Percentiles rank a stretch among this genome's conserved stretches.
Evolutionary conservation across 2,888 invertebrate species (phyloP).

Genomic region (Nowickia ferox): DNA sequence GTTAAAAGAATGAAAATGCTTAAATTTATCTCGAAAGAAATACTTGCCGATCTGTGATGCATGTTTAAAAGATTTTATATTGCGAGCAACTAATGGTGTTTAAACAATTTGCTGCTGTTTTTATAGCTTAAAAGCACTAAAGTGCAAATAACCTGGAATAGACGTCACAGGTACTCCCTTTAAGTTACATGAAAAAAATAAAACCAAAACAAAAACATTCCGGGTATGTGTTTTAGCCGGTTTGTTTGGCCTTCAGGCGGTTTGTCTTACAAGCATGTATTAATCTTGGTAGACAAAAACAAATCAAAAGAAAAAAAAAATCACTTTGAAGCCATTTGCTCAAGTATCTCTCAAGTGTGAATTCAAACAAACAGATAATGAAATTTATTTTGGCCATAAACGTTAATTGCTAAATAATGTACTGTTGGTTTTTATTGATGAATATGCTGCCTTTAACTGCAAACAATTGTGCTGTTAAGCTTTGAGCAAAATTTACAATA

Average conservation of each 20-base stretch:
- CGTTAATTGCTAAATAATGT: slow-evolving; percentile 48
- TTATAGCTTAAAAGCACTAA: slow-evolving; percentile 31
- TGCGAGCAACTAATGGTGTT: slow-evolving; percentile 55
- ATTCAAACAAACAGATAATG: neutral
- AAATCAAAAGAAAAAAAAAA: no score
- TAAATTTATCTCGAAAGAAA: neutral
- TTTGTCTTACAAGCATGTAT: slow-evolving; percentile 16
- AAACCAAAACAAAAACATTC: slow-evolving; percentile 9
- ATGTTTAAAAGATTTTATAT: slow-evolving; percentile 37
- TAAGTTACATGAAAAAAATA: neutral
- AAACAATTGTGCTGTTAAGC: neutral
- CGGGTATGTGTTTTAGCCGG: slow-evolving; percentile 27
- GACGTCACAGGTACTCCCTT: slow-evolving; percentile 21
- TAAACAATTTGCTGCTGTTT: slow-evolving; percentile 16
- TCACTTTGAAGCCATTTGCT: neutral
- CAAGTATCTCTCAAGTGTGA: slow-evolving; percentile 7
- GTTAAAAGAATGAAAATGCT: neutral
- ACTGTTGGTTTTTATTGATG: slow-evolving; percentile 37
- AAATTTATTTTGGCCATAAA: slow-evolving; percentile 40
- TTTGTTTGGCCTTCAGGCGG: slow-evolving; percentile 54
- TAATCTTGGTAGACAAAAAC: slow-evolving; percentile 33
- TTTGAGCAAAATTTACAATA: slow-evolving; percentile 5
- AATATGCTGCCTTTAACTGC: slow-evolving; percentile 19
- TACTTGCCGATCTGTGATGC: slow-evolving; percentile 62
- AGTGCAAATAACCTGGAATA: slow-evolving; percentile 17